phyloP scores from a whole-genome alignment of 2,888 invertebrate species.

The Thecocarcelia acutangulata region DNA sequence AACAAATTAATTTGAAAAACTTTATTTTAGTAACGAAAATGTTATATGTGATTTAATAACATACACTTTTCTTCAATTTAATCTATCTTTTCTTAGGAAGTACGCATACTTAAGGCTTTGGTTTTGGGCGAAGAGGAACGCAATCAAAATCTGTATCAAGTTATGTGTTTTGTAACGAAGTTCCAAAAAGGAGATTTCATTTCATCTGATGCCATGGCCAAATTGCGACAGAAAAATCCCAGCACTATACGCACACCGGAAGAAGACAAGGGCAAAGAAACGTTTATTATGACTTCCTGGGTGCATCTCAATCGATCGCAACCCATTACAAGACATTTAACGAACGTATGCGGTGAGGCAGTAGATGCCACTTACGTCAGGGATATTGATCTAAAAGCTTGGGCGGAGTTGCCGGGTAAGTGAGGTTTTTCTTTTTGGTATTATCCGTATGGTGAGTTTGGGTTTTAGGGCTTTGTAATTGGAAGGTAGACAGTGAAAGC shows the following conservation, averaged over 20 bases:
- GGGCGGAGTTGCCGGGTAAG: conserved; percentile 90
- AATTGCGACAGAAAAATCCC: conserved; percentile 94
- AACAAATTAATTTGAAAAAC: too few species aligned
- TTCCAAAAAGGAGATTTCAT: conserved; percentile 96
- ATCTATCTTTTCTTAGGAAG: conserved; percentile 86
- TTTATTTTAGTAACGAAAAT: too few species aligned
- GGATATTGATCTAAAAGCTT: conserved; percentile 89
- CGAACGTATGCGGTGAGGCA: conserved; percentile 89
- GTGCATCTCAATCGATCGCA: conserved; percentile 86
- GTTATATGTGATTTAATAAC: too few species aligned
- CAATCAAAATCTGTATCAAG: conserved; percentile 93
- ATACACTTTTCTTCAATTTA: neutral
- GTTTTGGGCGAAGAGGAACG: conserved; percentile 96
- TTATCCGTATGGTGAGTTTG: too few species aligned
- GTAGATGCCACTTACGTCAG: conserved; percentile 89
- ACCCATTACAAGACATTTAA: conserved; percentile 88
- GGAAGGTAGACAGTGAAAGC: too few species aligned
- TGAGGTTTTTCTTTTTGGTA: conserved; percentile 74
- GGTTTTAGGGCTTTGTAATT: too few species aligned
- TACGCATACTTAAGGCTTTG: conserved; percentile 93
- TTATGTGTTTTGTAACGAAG: conserved; percentile 94
- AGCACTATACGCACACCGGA: conserved; percentile 94
- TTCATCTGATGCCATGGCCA: conserved; percentile 97
- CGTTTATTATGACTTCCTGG: conserved; percentile 91
- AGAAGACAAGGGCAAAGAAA: conserved; percentile 92